Base-by-base conservation (phyloP, 2,888 invertebrate species). In the Chironomus riparius region DNA sequence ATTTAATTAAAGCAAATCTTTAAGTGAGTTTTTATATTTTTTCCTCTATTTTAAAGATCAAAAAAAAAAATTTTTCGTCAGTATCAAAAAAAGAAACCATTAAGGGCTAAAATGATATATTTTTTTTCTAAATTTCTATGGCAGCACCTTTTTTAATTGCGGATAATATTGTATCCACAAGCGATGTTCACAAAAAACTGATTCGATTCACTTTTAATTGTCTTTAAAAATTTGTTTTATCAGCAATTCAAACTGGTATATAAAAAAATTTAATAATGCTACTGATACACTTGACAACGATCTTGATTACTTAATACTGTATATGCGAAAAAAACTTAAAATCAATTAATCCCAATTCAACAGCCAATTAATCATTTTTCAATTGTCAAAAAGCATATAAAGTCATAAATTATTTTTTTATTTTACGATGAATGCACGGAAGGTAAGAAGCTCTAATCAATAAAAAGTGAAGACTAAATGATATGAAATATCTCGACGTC, bases 351-450 rank as follows among this genome's bases (percentile, higher is more conserved):
- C 65, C 65, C 21, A 65, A 65, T 65, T 65, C 22, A 65, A 65
- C 13, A 22, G 65, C 22, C 21, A 56, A 65, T 65, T 65, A 65
- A 65, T 65, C 65, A 65, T 65, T 65, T 65, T 65, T 65, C 22
- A 22, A 65, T 65, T 65, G 22, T 65, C 65, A 65, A 65, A 21
- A 13, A 24, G 65, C 24, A 24, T 21, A 21, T 13, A 65, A 65
- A 24, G 65, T n/a, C 21, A 65, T 65, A 65, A 65, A 65, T 65
- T 65, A 65, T 65, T 21, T 21, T 5, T 12, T 65, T 22, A 21
- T 65, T 18, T 65, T 2, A 21, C 13, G 65, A 65, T 65, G 21
- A 24, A 21, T 65, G 21, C 18, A 24, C 13, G 65, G 13, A 24
- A 5, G 38, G 38, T 38, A 10, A 38, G 10, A 10, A 50, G 38